Evolutionary conservation across 2,888 invertebrate genomes (phyloP).

Genomic region (Agrilus biguttatus): DNA sequence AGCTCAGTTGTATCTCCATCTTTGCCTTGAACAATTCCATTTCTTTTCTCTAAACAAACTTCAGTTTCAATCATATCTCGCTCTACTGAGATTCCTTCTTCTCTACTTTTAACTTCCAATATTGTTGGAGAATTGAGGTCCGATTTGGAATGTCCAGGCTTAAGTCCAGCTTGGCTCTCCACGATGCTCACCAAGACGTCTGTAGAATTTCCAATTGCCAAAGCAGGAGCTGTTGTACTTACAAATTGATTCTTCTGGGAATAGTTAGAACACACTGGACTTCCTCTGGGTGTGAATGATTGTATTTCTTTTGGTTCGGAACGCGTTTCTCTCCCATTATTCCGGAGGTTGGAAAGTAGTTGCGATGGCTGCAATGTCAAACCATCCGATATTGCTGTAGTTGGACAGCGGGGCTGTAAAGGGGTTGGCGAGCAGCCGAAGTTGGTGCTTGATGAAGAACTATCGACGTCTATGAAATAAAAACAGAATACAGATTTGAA

Average conservation of each 20-base stretch:
- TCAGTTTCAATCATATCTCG: no score
- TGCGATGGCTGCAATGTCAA: constrained; percentile 55
- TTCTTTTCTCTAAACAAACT: no score
- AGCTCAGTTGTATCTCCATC: constrained; percentile 3
- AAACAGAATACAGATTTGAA: no score
- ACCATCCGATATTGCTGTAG: constrained; percentile 52
- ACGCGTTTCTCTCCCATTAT: constrained; percentile 37
- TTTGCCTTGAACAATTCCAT: background rate
- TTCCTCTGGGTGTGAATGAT: constrained; percentile 9
- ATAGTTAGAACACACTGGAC: constrained; percentile 7
- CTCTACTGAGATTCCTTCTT: background rate
- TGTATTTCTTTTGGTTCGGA: constrained; percentile 30
- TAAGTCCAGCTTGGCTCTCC: constrained; percentile 22
- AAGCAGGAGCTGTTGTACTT: constrained; percentile 21
- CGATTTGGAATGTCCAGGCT: constrained; percentile 7
- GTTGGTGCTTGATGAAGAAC: constrained; percentile 20
- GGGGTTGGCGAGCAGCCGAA: constrained; percentile 40
- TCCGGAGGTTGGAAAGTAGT: constrained; percentile 42
- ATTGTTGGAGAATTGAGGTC: constrained; percentile 17
- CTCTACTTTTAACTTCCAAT: constrained; percentile 8
- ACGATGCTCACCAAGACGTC: constrained; percentile 27
- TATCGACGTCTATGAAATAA: no score
- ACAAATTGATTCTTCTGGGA: background rate
- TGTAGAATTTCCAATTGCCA: constrained; percentile 27
- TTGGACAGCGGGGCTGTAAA: constrained; percentile 54